Conservation (phyloP, 2,113 vertebrate species). For the Cavia aperea region DNA sequence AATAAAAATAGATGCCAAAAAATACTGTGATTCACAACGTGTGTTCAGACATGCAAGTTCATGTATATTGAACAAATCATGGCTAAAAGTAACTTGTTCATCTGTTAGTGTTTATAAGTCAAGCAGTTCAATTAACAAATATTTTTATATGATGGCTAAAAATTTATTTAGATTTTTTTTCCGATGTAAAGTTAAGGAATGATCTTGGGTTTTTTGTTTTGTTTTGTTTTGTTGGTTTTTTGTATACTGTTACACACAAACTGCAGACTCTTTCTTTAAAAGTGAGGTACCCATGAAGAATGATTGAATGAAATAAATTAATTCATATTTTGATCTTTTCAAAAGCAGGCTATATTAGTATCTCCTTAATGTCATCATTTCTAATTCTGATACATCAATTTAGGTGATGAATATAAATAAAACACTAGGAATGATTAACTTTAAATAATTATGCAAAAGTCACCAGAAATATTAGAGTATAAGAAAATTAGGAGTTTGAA, state of each 20-base stretch:
- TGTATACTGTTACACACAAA: background rate
- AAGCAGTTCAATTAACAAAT: constrained; percentile 43
- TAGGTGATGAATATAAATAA: background rate
- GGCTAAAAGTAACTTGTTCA: constrained; percentile 26
- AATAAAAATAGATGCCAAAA: constrained; percentile 45
- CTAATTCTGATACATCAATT: background rate
- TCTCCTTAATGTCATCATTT: background rate
- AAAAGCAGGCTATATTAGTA: background rate
- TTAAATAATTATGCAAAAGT: constrained; percentile 31
- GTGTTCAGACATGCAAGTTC: constrained; percentile 18
- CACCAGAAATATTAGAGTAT: background rate
- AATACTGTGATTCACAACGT: background rate
- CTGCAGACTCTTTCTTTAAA: background rate
- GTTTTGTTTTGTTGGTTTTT: background rate
- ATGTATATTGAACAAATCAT: constrained; percentile 37
- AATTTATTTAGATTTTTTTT: constrained; percentile 17
- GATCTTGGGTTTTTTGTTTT: background rate
- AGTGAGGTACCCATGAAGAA: background rate
- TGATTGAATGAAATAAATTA: background rate
- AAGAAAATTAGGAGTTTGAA: background rate
- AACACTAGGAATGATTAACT: background rate
- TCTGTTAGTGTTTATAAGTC: background rate
- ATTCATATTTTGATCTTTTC: constrained; percentile 2
- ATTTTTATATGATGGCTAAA: background rate
- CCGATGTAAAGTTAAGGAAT: background rate